These are phyloP conservation scores for Cariama cristata DNA, from an alignment of 2,113 vertebrate genomes.

Conservation along the genomic window DNA sequence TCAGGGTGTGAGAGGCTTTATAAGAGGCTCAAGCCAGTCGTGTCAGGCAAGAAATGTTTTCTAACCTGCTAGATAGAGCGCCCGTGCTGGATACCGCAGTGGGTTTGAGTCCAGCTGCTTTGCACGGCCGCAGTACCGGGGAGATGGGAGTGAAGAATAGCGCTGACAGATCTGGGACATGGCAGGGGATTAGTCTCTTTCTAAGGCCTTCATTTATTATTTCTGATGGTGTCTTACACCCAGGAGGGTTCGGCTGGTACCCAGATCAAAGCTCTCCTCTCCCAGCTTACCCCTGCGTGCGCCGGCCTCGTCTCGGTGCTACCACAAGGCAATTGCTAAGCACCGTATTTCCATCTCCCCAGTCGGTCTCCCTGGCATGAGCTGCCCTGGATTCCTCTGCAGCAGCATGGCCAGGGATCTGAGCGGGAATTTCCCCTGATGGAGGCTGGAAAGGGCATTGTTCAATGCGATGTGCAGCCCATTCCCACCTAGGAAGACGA, in stretches of 20 bases:
- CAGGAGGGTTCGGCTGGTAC: background rate
- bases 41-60: background rate
- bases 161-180: background rate
- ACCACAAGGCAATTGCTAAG: background rate
- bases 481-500: background rate
- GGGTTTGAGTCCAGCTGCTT: background rate
- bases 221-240: background rate
- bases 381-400: background rate
- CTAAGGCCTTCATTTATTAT: background rate
- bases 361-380: background rate
- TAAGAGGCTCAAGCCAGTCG: background rate
- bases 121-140: rapidly evolving
- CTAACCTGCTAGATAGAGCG: background rate
- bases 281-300: background rate
- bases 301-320: background rate
- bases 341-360: background rate
- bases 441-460: background rate
- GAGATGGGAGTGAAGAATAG: background rate
- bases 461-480: rapidly evolving
- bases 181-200: background rate
- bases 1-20: background rate
- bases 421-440: background rate
- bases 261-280: background rate
- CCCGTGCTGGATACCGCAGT: rapidly evolving
- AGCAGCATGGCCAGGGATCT: background rate